Percentiles rank a stretch among this genome's conserved stretches.
These are phyloP conservation scores for Halcyon leucocephala DNA, from an alignment of 2,797 vertebrate species.

Conservation along the genomic window DNA sequence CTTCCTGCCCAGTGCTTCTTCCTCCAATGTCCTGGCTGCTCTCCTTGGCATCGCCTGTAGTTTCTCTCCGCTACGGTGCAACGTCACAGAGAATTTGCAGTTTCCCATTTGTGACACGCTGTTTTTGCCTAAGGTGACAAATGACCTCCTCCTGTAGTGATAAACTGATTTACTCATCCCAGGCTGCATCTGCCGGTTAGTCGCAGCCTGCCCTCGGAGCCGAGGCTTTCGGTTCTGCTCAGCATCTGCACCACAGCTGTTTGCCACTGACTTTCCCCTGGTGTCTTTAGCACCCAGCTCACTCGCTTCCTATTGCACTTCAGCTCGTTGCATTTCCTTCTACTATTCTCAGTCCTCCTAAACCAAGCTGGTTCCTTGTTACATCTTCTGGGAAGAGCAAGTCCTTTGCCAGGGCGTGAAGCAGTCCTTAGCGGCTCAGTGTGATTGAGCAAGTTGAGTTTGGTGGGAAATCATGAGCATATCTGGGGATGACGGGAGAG, in stretches of 20 bases:
- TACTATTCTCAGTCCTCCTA: background rate
- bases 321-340: background rate
- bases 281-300: background rate
- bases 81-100: background rate
- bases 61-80: background rate
- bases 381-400: background rate
- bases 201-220: background rate
- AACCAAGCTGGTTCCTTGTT: background rate
- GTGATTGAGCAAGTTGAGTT: rapidly evolving
- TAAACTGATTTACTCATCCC: slow-evolving; percentile 9
- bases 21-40: background rate
- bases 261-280: slow-evolving; percentile 33
- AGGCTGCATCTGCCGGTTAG: background rate
- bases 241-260: slow-evolving; percentile 55
- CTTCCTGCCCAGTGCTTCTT: background rate
- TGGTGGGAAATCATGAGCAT: background rate
- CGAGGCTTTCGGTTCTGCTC: background rate
- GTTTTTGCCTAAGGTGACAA: slow-evolving; percentile 48
- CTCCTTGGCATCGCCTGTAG: background rate
- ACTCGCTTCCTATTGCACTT: background rate
- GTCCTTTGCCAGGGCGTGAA: background rate
- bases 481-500: background rate
- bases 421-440: rapidly evolving
- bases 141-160: background rate
- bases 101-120: slow-evolving; percentile 7